phyloP scores from a whole-genome alignment of 2,888 invertebrate species.

The Blastobasis adustella region DNA sequence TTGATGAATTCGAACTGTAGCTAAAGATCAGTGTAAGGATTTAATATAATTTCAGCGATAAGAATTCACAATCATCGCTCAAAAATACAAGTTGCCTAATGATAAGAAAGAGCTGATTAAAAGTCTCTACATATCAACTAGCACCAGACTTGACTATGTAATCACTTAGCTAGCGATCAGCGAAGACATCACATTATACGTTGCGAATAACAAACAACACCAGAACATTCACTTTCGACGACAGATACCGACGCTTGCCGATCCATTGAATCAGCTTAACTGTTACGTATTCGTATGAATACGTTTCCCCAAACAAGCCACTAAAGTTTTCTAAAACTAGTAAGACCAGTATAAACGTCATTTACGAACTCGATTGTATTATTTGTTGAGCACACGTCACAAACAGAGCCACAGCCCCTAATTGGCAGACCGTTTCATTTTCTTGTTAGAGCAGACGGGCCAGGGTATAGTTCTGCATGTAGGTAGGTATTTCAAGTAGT shows the following conservation, averaged over 20 bases:
- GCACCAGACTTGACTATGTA: no score
- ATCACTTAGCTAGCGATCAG: slow-evolving; percentile 4
- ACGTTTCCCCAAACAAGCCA: slow-evolving; percentile 27
- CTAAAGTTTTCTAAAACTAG: slow-evolving; percentile 26
- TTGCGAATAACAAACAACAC: slow-evolving; percentile 61
- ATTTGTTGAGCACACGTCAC: neutral
- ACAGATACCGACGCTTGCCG: slow-evolving; percentile 32
- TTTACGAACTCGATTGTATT: slow-evolving; percentile 14
- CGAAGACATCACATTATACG: slow-evolving; percentile 44
- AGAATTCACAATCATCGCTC: no score
- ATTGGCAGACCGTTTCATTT: slow-evolving; percentile 13
- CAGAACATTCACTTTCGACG: slow-evolving; percentile 68
- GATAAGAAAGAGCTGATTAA: no score
- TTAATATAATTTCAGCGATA: no score
- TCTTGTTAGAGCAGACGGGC: slow-evolving; percentile 16
- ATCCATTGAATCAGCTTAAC: slow-evolving; percentile 33
- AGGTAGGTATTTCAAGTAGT: slow-evolving; percentile 18
- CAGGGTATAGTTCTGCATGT: slow-evolving; percentile 1
- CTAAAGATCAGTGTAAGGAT: no score
- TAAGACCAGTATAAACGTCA: slow-evolving; percentile 19
- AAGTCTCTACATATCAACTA: no score
- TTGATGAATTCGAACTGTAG: no score
- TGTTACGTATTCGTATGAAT: slow-evolving; percentile 24
- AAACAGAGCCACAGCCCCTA: neutral
- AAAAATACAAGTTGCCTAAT: no score